Percentiles rank a stretch among this genome's conserved stretches.
These are phyloP conservation scores for Corvus cornix DNA, from an alignment of 2,113 vertebrate genomes.

Conservation along the genomic window DNA sequence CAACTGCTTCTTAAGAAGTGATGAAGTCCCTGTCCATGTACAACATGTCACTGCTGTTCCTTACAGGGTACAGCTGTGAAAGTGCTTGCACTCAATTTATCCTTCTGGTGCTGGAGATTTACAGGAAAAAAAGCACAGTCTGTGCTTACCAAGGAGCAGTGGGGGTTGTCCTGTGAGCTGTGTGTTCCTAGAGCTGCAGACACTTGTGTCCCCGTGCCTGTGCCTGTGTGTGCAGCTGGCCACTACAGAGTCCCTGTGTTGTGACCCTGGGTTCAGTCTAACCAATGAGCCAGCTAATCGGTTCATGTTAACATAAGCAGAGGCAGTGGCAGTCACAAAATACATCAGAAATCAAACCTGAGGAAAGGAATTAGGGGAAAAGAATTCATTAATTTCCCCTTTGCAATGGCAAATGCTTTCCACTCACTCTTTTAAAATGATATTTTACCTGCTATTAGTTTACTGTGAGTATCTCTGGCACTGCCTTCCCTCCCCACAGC, in stretches of 20 bases:
- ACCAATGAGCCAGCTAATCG: conserved; percentile 20
- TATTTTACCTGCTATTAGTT: conserved; percentile 59
- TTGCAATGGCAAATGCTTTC: conserved; percentile 18
- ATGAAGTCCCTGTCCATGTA: neutral
- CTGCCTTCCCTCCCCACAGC: neutral
- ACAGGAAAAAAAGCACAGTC: neutral
- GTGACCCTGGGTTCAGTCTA: neutral
- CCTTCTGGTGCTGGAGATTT: neutral
- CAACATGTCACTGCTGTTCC: neutral
- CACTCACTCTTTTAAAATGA: conserved; percentile 44
- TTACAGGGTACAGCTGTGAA: neutral
- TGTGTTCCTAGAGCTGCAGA: neutral
- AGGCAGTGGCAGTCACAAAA: neutral
- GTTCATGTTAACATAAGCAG: conserved; percentile 14
- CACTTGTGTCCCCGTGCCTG: neutral
- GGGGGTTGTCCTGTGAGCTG: neutral
- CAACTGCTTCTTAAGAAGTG: neutral
- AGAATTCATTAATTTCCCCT: conserved; percentile 41
- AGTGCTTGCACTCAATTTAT: neutral
- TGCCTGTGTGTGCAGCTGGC: neutral
- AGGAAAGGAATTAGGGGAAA: neutral
- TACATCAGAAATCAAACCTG: conserved; percentile 35
- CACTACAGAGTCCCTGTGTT: neutral
- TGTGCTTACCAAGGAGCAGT: neutral
- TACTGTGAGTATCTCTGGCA: neutral